These are phyloP conservation scores for Fopius arisanus DNA, from an alignment of 1,140 invertebrate genomes.

Conservation along the genomic window DNA sequence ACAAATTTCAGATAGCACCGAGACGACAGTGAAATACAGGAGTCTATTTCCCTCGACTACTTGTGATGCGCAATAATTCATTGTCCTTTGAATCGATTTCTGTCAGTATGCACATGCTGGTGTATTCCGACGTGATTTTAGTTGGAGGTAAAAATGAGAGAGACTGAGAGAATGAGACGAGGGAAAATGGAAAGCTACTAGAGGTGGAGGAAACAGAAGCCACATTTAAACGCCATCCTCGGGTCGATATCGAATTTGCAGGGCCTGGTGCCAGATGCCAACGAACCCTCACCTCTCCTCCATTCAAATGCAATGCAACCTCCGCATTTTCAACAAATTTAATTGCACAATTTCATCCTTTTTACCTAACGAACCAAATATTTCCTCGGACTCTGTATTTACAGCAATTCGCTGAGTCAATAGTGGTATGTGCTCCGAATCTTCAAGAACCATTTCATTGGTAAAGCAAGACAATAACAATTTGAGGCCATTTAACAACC, in stretches of 20 bases:
- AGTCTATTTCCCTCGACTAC: background rate
- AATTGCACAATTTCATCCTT: background rate
- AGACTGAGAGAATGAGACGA: background rate
- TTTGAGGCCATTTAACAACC: too few species aligned
- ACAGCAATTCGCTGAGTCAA: background rate
- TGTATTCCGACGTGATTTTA: background rate
- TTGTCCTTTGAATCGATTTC: background rate
- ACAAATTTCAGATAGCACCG: background rate
- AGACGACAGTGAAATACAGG: background rate
- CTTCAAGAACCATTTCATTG: too few species aligned
- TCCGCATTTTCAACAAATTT: background rate
- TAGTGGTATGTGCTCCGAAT: too few species aligned
- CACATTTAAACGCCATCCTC: slow-evolving; percentile 10
- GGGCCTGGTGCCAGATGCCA: slow-evolving; percentile 11
- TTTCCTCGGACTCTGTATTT: background rate
- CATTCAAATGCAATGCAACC: background rate
- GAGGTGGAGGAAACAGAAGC: background rate
- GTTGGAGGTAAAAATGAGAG: background rate
- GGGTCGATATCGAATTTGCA: slow-evolving; percentile 29
- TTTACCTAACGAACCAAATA: background rate
- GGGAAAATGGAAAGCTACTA: background rate
- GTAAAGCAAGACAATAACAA: too few species aligned
- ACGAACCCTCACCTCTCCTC: slow-evolving; percentile 15
- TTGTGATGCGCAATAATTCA: slow-evolving; percentile 2
- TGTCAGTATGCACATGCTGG: background rate